These are phyloP conservation scores for Phasianus colchicus DNA, from an alignment of 2,113 vertebrate species.

Conservation along the genomic window DNA sequence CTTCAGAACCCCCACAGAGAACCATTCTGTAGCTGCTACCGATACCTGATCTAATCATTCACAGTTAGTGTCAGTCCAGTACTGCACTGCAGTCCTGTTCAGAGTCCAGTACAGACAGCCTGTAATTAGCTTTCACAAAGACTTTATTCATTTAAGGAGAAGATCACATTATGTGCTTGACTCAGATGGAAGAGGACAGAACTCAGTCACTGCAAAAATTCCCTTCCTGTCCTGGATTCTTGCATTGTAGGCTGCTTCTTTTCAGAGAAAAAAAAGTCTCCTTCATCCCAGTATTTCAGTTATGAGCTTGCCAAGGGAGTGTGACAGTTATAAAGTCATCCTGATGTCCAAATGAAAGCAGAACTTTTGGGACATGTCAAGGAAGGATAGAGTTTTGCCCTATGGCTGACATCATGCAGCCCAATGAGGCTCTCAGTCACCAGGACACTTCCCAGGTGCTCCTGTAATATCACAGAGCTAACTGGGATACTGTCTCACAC, in stretches of 20 bases:
- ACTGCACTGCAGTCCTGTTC: conserved; percentile 20
- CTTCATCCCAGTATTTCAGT: background rate
- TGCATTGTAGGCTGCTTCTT: background rate
- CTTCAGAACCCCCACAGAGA: background rate
- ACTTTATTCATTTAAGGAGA: conserved; percentile 20
- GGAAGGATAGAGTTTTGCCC: background rate
- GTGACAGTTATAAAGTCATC: background rate
- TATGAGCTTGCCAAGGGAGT: background rate
- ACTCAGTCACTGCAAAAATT: background rate
- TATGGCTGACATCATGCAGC: fast-evolving
- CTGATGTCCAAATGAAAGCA: background rate
- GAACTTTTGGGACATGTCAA: background rate
- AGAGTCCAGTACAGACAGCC: background rate
- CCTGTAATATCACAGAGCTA: background rate
- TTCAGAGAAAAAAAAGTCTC: background rate
- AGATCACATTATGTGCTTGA: background rate
- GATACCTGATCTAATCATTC: background rate
- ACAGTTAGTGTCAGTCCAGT: background rate
- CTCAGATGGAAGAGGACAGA: background rate
- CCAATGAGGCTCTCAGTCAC: background rate
- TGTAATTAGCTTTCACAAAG: conserved; percentile 33
- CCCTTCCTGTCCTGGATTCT: conserved; percentile 30
- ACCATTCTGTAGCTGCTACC: conserved; percentile 16
- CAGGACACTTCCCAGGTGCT: background rate
- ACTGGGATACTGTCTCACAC: background rate